These are phyloP conservation scores for Albula goreensis DNA, from an alignment of 2,113 vertebrate species.

Conservation along the genomic window DNA sequence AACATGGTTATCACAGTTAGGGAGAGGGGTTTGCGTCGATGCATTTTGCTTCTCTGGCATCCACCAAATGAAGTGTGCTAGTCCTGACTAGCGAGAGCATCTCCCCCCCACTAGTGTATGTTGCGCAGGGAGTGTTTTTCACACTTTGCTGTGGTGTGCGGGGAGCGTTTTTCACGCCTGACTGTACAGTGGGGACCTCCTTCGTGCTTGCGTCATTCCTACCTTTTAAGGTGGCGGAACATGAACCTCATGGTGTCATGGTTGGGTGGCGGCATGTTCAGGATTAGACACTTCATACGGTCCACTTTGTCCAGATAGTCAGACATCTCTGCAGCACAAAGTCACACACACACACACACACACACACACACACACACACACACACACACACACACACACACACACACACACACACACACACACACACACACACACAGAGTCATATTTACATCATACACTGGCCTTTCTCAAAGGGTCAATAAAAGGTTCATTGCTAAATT, in stretches of 20 bases:
- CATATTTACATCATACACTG: background rate
- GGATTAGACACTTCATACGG: constrained; percentile 73
- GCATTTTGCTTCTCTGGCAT: too few species aligned
- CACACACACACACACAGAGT: background rate
- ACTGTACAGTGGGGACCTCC: background rate
- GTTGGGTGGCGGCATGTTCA: constrained; percentile 76
- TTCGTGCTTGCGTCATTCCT: constrained; percentile 27
- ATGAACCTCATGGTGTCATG: constrained; percentile 79
- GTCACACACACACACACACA: background rate
- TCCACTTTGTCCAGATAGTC: constrained; percentile 74
- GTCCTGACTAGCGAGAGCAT: too few species aligned
- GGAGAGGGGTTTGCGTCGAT: too few species aligned
- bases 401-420: too few species aligned
- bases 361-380: background rate
- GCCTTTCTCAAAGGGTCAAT: background rate
- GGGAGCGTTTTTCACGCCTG: too few species aligned
- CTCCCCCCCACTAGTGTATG: too few species aligned
- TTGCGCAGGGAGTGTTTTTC: too few species aligned
- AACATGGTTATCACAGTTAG: too few species aligned
- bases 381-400: background rate
- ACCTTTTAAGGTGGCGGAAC: constrained; percentile 82
- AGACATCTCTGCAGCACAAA: constrained; percentile 68
- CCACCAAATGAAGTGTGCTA: too few species aligned
- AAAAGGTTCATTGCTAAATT: background rate
- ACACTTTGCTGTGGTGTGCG: too few species aligned